Conservation (phyloP, 2,797 vertebrate species). For the Hippocampus kuda region DNA sequence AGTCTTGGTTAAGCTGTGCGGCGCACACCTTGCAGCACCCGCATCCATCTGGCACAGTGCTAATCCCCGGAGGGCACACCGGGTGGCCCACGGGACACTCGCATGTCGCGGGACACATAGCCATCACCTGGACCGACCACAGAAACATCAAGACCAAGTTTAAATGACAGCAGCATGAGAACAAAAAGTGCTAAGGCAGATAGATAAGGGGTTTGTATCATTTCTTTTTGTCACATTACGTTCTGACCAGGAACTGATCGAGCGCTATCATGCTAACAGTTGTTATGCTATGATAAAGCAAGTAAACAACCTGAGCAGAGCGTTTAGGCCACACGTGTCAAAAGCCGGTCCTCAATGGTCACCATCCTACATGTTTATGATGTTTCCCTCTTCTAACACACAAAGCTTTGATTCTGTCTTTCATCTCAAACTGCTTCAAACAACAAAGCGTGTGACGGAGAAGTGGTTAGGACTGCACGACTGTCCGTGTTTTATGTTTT, state of each 20-base stretch:
- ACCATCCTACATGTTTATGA: too few species aligned
- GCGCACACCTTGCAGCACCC: constrained; percentile 71
- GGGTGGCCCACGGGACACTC: constrained; percentile 40
- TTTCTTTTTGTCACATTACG: not conserved
- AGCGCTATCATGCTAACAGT: not conserved
- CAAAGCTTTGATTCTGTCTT: too few species aligned
- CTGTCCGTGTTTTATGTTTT: too few species aligned
- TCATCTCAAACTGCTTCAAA: too few species aligned
- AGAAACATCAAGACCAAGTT: not conserved
- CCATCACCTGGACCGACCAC: constrained; percentile 46
- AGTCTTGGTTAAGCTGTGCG: constrained; percentile 71
- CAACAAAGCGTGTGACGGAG: too few species aligned
- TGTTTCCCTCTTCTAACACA: too few species aligned
- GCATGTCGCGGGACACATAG: constrained; percentile 58
- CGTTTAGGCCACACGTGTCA: not conserved
- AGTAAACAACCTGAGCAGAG: not conserved
- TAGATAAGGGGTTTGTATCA: too few species aligned
- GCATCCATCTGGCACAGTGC: constrained; percentile 56
- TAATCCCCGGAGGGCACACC: constrained; percentile 62
- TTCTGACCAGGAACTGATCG: not conserved
- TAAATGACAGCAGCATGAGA: not conserved
- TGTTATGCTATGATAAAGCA: not conserved
- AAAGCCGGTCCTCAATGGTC: too few species aligned
- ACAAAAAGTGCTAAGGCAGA: too few species aligned
- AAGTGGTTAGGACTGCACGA: too few species aligned